A percentile compares a stretch with the other conserved stretches of the same genome.
These are phyloP conservation scores for Alcis repandata DNA, from an alignment of 2,888 invertebrate genomes.

Conservation along the genomic window DNA sequence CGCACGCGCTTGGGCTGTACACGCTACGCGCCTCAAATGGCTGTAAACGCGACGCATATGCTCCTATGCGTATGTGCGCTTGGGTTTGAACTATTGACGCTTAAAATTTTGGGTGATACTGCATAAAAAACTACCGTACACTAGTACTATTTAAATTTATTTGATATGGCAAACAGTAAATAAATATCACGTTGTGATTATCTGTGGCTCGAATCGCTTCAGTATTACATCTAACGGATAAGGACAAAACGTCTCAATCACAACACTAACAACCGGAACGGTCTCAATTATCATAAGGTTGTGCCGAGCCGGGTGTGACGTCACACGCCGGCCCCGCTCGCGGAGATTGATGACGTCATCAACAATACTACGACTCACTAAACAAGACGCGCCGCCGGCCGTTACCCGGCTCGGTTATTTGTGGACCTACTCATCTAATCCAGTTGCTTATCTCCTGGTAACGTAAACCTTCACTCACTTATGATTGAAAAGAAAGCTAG, in stretches of 20 bases:
- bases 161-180: too few species aligned
- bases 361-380: slow-evolving; percentile 40
- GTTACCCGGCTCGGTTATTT: background rate
- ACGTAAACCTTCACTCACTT: background rate
- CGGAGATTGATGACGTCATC: slow-evolving; percentile 49
- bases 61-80: too few species aligned
- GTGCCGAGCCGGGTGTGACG: slow-evolving; percentile 37
- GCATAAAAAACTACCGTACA: too few species aligned
- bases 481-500: background rate
- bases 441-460: background rate
- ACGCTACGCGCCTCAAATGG: too few species aligned
- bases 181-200: too few species aligned
- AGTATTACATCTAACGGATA: background rate
- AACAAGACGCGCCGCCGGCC: slow-evolving; percentile 12
- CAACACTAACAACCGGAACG: slow-evolving; percentile 23
- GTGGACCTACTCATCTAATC: background rate
- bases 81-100: too few species aligned
- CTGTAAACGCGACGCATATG: too few species aligned
- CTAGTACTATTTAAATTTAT: too few species aligned
- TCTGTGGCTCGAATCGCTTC: background rate
- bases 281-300: slow-evolving; percentile 23
- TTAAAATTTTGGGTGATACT: too few species aligned
- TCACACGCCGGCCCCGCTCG: slow-evolving; percentile 33
- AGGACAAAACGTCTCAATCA: slow-evolving; percentile 15
- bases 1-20: too few species aligned